Evolutionary conservation across 2,888 invertebrate genomes (phyloP).

Genomic region (Autographa gamma): DNA sequence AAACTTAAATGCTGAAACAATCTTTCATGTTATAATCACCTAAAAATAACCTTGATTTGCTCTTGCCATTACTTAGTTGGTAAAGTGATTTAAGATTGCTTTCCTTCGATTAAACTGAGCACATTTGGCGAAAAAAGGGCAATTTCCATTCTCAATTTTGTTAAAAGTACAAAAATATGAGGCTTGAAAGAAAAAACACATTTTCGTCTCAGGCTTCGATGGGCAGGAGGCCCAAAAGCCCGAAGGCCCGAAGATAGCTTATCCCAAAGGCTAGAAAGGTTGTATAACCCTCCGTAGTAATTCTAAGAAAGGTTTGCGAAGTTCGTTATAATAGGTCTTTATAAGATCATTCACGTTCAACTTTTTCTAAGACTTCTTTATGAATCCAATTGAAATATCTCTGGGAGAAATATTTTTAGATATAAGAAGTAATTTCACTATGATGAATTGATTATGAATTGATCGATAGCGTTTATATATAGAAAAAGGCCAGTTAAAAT

Average conservation of each 20-base stretch:
- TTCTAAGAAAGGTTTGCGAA: slow-evolving; percentile 1
- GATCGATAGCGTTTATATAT: background rate
- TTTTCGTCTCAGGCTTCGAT: background rate
- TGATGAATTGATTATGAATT: no score
- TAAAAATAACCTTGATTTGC: background rate
- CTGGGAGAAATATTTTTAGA: background rate
- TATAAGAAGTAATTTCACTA: background rate
- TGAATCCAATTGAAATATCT: background rate
- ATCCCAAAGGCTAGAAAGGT: background rate
- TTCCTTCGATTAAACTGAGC: background rate
- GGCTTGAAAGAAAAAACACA: background rate
- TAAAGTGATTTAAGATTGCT: background rate
- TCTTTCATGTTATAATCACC: background rate
- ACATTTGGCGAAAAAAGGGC: background rate
- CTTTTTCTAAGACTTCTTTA: background rate
- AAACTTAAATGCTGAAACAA: background rate
- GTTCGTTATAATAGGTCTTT: background rate
- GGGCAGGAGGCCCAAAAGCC: background rate
- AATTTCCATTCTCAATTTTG: background rate
- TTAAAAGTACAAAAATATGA: background rate
- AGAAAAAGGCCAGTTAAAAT: no score
- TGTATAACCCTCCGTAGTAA: background rate
- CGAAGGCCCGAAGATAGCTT: background rate
- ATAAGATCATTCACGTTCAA: slow-evolving; percentile 1
- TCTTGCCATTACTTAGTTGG: background rate